Evolutionary conservation across 1,140 invertebrate species (phyloP).

Genomic region (Heliconius congener): DNA sequence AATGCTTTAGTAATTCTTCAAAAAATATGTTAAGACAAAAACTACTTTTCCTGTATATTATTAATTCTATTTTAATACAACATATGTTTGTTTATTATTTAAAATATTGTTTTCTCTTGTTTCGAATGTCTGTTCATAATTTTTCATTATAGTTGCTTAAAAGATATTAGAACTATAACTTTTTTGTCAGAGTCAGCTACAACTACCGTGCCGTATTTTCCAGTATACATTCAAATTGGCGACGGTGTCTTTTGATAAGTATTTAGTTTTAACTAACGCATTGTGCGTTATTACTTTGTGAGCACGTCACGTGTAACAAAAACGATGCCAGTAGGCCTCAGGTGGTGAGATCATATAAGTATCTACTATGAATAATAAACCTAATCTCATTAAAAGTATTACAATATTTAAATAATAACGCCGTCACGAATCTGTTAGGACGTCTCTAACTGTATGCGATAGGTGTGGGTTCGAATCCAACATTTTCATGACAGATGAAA

Average conservation of each 20-base stretch:
- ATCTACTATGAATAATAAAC: slow-evolving; percentile 11
- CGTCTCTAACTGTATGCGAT: neutral
- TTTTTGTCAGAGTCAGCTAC: too few species aligned
- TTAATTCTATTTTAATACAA: neutral
- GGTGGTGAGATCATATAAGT: slow-evolving; percentile 5
- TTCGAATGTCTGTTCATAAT: too few species aligned
- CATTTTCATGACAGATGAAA: neutral
- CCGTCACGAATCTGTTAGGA: neutral
- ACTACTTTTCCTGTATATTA: neutral
- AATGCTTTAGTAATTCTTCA: neutral
- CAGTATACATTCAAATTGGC: too few species aligned
- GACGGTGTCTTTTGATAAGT: neutral
- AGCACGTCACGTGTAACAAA: slow-evolving; percentile 3
- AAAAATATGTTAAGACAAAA: neutral
- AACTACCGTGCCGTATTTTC: too few species aligned
- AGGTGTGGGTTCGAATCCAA: neutral
- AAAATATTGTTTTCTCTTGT: too few species aligned
- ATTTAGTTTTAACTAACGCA: neutral
- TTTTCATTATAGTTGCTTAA: too few species aligned
- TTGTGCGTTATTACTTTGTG: neutral
- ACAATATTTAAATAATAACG: slow-evolving; percentile 12
- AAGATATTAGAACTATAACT: too few species aligned
- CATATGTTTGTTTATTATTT: too few species aligned
- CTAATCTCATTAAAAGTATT: slow-evolving; percentile 10
- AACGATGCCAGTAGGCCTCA: slow-evolving; percentile 9